Percentiles rank a stretch among this genome's conserved stretches.
Evolutionary conservation across 2,888 invertebrate genomes (phyloP).

Genomic region (Perizoma flavofasciatum): DNA sequence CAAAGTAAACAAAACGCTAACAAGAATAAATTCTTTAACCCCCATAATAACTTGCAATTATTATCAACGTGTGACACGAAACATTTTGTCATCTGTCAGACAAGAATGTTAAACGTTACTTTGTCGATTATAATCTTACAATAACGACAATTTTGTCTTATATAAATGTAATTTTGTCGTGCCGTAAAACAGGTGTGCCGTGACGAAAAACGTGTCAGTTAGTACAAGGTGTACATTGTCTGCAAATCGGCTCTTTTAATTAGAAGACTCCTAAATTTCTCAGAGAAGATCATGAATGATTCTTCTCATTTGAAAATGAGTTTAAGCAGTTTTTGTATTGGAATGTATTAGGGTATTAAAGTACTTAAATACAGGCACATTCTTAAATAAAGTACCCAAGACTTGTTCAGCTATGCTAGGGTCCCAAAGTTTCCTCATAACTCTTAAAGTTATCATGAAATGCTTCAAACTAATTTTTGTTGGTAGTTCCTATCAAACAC

Average conservation of each 20-base stretch:
- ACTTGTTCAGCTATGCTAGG: too few species aligned
- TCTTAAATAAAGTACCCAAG: too few species aligned
- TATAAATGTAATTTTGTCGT: slow-evolving; percentile 62
- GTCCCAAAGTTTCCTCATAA: too few species aligned
- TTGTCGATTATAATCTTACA: slow-evolving; percentile 33
- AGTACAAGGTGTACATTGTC: slow-evolving; percentile 57
- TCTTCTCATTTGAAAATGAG: too few species aligned
- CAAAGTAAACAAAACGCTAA: slow-evolving; percentile 13
- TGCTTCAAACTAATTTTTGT: too few species aligned
- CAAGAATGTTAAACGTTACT: slow-evolving; percentile 29
- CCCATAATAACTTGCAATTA: slow-evolving; percentile 27
- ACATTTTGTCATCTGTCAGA: slow-evolving; percentile 28
- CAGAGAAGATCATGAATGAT: neutral
- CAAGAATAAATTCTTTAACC: slow-evolving; percentile 36
- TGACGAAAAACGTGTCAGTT: slow-evolving; percentile 63
- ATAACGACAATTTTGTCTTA: slow-evolving; percentile 45
- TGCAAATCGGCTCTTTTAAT: slow-evolving; percentile 48
- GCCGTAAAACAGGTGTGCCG: slow-evolving; percentile 66
- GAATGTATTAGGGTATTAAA: too few species aligned
- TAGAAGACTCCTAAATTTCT: slow-evolving; percentile 51
- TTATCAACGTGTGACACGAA: slow-evolving; percentile 37
- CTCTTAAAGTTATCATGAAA: too few species aligned
- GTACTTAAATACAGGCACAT: too few species aligned
- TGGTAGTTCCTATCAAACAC: too few species aligned
- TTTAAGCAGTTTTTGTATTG: neutral